phyloP scores from a whole-genome alignment of 2,797 vertebrate species.

The Brachyalestes nurse region DNA sequence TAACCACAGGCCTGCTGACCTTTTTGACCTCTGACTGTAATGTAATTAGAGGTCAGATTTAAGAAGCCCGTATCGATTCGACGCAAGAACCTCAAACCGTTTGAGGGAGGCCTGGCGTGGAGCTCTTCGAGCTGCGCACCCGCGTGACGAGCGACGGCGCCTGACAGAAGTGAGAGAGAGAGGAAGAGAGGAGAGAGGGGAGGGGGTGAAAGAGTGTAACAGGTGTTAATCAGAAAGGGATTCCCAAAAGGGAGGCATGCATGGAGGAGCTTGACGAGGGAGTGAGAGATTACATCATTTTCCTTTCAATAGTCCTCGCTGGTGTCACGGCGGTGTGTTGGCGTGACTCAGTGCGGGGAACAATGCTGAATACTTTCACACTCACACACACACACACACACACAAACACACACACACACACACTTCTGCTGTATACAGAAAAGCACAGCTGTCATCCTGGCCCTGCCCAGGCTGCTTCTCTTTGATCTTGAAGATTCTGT shows the following conservation, averaged over 20 bases:
- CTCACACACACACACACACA: no score
- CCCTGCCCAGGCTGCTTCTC: background rate
- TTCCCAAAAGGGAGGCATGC: slow-evolving; percentile 69
- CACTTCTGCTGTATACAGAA: background rate
- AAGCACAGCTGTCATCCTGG: background rate
- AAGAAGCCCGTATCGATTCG: background rate
- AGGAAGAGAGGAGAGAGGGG: slow-evolving; percentile 23
- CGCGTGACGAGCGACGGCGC: slow-evolving; percentile 25
- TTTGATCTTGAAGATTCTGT: background rate
- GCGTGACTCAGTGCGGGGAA: slow-evolving; percentile 20
- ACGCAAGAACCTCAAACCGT: background rate
- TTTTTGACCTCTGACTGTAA: background rate
- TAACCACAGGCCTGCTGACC: background rate
- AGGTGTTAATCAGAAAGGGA: slow-evolving; percentile 81
- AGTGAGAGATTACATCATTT: slow-evolving; percentile 75
- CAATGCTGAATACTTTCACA: slow-evolving; percentile 5
- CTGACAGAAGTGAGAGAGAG: slow-evolving; percentile 32
- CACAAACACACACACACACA: no score
- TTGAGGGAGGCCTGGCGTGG: background rate
- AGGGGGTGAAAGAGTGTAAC: slow-evolving; percentile 67
- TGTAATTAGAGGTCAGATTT: background rate
- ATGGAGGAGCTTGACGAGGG: slow-evolving; percentile 48
- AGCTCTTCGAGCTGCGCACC: slow-evolving; percentile 18
- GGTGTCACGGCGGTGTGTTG: slow-evolving; percentile 52
- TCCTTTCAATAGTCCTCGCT: slow-evolving; percentile 64